Base-by-base conservation (phyloP, 2,888 invertebrate species). In the Dromius quadrimaculatus region DNA sequence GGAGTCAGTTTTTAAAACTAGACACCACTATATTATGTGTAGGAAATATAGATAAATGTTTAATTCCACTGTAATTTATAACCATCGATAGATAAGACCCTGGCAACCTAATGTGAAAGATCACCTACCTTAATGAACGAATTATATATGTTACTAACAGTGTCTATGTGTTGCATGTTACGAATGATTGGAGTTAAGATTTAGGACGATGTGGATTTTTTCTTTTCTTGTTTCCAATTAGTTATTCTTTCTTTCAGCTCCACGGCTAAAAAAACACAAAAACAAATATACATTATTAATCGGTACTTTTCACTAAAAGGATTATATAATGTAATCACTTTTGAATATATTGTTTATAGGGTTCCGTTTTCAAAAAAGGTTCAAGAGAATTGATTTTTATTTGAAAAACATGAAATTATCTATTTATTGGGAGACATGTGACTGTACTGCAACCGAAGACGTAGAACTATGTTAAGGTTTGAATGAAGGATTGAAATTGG, bases 201-300 rank as follows among this genome's bases (percentile, higher is more conserved):
- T 41, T 36, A 41, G 41, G 62, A 68, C 23, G 57, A 28, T 19
- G 57, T 36, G 5, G 57, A 59, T 41, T 61, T 59, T 22, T 69
- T 69, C 47, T 92, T 93, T 79, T 92, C 91, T 74, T 89, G 89
- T 80, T 94, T 94, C 97, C 96, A 97, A 77, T 89, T 88, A 76
- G 89, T 87, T 81, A 97, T 97, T 79, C 90, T 89, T 80, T 92
- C 90, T 83, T 94, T 95, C 73, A 97, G 85, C 78, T 95, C 95
- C 62, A 88, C 87, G 75, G 91, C 95, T 90, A 75, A 76, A 74
- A 71, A 47, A 61, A 57, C 28, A 57, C 15, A 57, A 15, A 47
- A 20, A 11, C n/a, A n/a, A n/a, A n/a, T n/a, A n/a, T n/a, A n/a
- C n/a, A n/a, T n/a, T n/a, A n/a, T n/a, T n/a, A n/a, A n/a, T n/a